Evolutionary conservation across 2,113 vertebrate genomes (phyloP), one percentile per base, ranked within the genome.

Genomic region (Cervus canadensis): DNA sequence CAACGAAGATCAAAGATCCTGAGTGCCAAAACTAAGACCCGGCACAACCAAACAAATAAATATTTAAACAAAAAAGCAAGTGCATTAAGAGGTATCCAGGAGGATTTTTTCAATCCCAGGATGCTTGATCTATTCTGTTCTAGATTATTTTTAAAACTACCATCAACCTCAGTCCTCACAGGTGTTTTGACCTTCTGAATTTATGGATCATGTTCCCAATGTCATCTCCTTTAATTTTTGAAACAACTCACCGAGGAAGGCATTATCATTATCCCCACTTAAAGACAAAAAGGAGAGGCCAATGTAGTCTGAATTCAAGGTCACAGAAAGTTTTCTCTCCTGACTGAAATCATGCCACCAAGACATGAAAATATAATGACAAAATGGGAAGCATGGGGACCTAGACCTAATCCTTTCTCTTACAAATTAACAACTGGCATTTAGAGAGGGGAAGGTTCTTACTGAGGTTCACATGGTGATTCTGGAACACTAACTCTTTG

Each of bases 201-300:
- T 48, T 71, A 67, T n/a, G 8, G 16, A 57, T 25, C 54, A 40
- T 12, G 7, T 86, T 89, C 83, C 79, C 56, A 90, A 48, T 54
- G n/a, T 81, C 83, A 79, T 57, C 17, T 71, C 71, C 52, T 60
- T 95, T 74, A 79, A 71, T 81, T 89, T 94, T 95, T 74, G 62
- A 56, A 93, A 89, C 17, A 89, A 23, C 26, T 91, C 36, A 40
- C 40, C 2, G 1, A 81, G 8, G 19, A 93, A 95, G 64, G 8
- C 52, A 48, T 76, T 87, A 64, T 26, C 28, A 28, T 87, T 48
- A 48, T 43, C 67, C 59, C 54, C 30, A 59, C 9, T 57, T 40
- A 92, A 79, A 87, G 81, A 86, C 62, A 45, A 67, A 93, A 94
- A 57, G 6, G 21, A 17, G 57, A 54, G 57, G 12, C 57, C 30